phyloP scores from a whole-genome alignment of 2,888 invertebrate genomes.

The Papilio protenor region DNA sequence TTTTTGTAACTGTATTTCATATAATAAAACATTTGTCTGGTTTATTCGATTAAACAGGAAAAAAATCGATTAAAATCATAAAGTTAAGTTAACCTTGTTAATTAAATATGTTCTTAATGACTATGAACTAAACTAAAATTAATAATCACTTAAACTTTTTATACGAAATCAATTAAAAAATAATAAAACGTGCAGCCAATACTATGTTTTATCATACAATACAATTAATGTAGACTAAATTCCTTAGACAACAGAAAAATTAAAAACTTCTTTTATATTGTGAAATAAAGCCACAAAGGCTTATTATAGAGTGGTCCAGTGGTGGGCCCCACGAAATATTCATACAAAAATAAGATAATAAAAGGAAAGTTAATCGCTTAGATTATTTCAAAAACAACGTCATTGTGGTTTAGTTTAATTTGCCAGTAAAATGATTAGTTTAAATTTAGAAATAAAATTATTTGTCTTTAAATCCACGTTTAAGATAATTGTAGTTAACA shows the following conservation, averaged over 20 bases:
- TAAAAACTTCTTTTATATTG: too few species aligned
- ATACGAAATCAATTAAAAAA: background rate
- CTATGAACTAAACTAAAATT: background rate
- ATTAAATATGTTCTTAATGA: too few species aligned
- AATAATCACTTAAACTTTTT: background rate
- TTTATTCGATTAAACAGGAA: background rate
- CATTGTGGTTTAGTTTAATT: background rate
- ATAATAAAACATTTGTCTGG: background rate
- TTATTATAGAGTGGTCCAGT: too few species aligned
- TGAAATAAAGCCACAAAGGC: too few species aligned
- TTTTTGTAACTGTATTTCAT: background rate
- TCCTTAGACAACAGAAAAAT: background rate
- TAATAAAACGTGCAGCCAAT: background rate
- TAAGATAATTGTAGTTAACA: background rate
- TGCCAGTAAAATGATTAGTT: background rate
- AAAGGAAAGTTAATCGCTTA: background rate
- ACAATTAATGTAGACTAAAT: background rate
- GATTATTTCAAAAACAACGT: background rate
- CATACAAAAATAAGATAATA: background rate
- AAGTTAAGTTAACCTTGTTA: too few species aligned
- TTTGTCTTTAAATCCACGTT: background rate
- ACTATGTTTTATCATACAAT: background rate
- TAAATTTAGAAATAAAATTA: background rate
- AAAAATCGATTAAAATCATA: background rate
- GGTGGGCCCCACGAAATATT: background rate